Evolutionary conservation across 2,888 invertebrate species (phyloP).

Genomic region (Drosophila meridiana): DNA sequence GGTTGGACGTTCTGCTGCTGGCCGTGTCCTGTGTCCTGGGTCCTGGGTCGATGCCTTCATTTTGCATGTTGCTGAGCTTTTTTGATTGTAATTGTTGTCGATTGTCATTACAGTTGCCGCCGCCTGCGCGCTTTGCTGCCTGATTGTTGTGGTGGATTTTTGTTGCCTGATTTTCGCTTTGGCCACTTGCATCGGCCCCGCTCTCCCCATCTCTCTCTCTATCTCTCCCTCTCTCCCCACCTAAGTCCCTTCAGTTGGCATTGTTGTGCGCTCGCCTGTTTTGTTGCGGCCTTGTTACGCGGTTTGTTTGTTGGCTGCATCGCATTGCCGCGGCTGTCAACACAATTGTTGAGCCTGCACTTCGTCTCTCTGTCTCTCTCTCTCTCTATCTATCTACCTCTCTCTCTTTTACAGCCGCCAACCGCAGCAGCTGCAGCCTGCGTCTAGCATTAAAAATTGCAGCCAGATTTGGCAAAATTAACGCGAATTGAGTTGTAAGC

Average conservation of each 20-base stretch:
- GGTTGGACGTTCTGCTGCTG: conserved; percentile 7
- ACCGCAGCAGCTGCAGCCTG: conserved; percentile 13
- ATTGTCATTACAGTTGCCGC: conserved; percentile 77
- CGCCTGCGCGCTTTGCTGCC: conserved; percentile 40
- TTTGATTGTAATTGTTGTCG: conserved; percentile 81
- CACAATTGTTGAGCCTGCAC: conserved; percentile 63
- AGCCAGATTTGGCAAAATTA: conserved; percentile 65
- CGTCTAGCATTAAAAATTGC: conserved; percentile 55
- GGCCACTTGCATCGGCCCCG: neutral
- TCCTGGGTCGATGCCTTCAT: conserved; percentile 49
- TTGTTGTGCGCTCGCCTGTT: conserved; percentile 67
- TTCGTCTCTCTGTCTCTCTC: neutral
- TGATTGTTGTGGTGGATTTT: conserved; percentile 66
- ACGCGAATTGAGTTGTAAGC: conserved; percentile 69
- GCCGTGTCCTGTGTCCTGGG: conserved; percentile 10
- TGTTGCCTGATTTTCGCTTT: conserved; percentile 65
- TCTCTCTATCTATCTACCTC: neutral
- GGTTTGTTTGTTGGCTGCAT: conserved; percentile 78
- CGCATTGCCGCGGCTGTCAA: conserved; percentile 75
- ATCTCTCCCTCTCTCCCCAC: neutral
- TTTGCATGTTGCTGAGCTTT: conserved; percentile 69
- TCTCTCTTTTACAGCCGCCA: conserved; percentile 14
- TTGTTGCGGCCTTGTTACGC: conserved; percentile 79
- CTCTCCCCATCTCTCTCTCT: neutral
- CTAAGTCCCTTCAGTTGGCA: conserved; percentile 23